A percentile compares a stretch with the other conserved stretches of the same genome.
These are phyloP conservation scores for Agonopterix subpropinquella DNA, from an alignment of 2,888 invertebrate genomes.

Conservation along the genomic window DNA sequence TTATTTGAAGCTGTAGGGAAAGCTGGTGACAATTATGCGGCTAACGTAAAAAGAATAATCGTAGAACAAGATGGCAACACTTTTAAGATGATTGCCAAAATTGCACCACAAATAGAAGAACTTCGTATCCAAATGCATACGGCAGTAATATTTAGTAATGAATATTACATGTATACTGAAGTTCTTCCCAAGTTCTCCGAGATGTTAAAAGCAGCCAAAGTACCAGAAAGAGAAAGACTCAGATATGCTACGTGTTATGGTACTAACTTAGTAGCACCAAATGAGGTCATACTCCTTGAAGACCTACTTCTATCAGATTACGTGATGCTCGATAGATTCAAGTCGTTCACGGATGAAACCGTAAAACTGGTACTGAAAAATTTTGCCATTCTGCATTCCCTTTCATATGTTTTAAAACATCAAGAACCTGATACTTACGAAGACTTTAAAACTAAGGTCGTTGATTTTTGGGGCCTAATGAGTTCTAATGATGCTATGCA, in stretches of 20 bases:
- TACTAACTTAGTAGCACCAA: constrained; percentile 15
- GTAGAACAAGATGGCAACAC: background rate
- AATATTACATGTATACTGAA: constrained; percentile 27
- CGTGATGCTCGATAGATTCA: constrained; percentile 25
- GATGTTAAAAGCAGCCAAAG: constrained; percentile 18
- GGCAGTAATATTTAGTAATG: constrained; percentile 22
- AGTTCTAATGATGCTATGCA: background rate
- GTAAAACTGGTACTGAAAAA: constrained; percentile 25
- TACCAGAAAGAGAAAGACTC: constrained; percentile 23
- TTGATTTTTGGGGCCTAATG: background rate
- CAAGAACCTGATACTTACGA: constrained; percentile 16
- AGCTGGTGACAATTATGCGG: constrained; percentile 16
- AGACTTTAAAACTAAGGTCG: background rate
- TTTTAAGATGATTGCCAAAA: constrained; percentile 39
- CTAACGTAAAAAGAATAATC: constrained; percentile 10
- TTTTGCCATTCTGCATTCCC: constrained; percentile 29
- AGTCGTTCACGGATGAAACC: constrained; percentile 2
- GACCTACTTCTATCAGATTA: constrained; percentile 26
- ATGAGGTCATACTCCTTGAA: constrained; percentile 38
- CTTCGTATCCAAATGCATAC: constrained; percentile 13
- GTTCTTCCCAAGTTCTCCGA: constrained; percentile 27
- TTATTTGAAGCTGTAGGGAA: constrained; percentile 11
- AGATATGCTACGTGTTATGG: constrained; percentile 31
- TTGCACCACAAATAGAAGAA: constrained; percentile 27
- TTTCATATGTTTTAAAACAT: constrained; percentile 28